A percentile compares a stretch with the other conserved stretches of the same genome.
Evolutionary conservation across 2,888 invertebrate species (phyloP).

Genomic region (Bursaphelenchus okinawaensis): DNA sequence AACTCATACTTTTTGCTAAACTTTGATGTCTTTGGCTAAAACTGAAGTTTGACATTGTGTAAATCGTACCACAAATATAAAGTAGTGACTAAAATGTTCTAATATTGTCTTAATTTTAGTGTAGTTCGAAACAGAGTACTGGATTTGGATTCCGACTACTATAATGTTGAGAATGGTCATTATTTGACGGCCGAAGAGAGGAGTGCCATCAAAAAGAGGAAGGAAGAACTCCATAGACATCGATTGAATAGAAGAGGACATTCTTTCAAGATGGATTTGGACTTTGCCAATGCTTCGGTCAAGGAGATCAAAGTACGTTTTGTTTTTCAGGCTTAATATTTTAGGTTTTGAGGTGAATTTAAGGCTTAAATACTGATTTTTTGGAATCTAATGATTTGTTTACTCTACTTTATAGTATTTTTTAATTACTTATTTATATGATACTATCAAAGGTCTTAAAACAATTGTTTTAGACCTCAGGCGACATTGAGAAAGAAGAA

Average conservation of each 20-base stretch:
- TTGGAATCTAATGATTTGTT: too few species aligned
- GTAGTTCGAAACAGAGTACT: slow-evolving; percentile 13
- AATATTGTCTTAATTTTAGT: slow-evolving; percentile 38
- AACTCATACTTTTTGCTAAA: too few species aligned
- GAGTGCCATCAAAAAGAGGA: slow-evolving; percentile 36
- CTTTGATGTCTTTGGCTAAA: too few species aligned
- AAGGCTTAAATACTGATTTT: too few species aligned
- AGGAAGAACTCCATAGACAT: slow-evolving; percentile 41
- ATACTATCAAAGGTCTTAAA: too few species aligned
- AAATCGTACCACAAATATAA: too few species aligned
- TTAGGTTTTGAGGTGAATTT: too few species aligned
- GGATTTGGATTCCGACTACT: slow-evolving; percentile 52
- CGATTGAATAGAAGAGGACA: slow-evolving; percentile 30
- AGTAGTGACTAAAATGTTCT: too few species aligned
- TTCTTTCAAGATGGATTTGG: slow-evolving; percentile 39
- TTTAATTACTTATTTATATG: too few species aligned
- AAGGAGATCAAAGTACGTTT: slow-evolving; percentile 27
- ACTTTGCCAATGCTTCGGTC: slow-evolving; percentile 32
- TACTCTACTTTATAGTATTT: slow-evolving; percentile 5
- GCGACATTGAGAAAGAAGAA: slow-evolving; percentile 26
- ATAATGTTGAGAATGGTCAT: slow-evolving; percentile 63
- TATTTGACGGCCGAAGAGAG: slow-evolving; percentile 70
- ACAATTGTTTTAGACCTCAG: not conserved
- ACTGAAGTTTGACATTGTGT: too few species aligned
- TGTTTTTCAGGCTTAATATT: slow-evolving; percentile 11